A percentile compares a stretch with the other conserved stretches of the same genome.
Evolutionary conservation across 2,797 vertebrate species (phyloP).

Genomic region (Knipowitschia caucasica): DNA sequence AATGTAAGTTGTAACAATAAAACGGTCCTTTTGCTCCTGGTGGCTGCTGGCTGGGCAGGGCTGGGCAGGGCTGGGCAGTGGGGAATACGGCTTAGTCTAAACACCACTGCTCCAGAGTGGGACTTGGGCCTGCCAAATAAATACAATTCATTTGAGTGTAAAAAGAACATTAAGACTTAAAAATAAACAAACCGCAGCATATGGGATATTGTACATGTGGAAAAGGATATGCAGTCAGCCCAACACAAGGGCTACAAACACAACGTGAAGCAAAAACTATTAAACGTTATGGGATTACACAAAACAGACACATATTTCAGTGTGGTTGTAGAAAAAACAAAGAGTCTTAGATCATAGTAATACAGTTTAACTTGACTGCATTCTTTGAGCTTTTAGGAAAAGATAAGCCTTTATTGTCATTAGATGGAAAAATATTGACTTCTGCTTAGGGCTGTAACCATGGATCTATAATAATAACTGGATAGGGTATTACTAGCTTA

Average conservation of each 20-base stretch:
- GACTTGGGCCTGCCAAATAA: constrained; percentile 27
- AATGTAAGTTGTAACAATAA: constrained; percentile 67
- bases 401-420: no score
- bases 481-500: no score
- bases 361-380: no score
- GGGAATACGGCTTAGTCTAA: constrained; percentile 41
- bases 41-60: constrained; percentile 14
- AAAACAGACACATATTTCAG: no score
- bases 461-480: no score
- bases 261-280: not conserved
- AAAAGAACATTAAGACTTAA: constrained; percentile 38
- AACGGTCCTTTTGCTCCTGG: constrained; percentile 37
- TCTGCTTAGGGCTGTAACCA: no score
- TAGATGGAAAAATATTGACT: no score
- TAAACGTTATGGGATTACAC: not conserved
- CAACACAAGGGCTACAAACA: not conserved
- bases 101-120: constrained; percentile 45
- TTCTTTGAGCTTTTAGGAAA: no score
- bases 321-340: no score
- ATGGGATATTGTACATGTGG: constrained; percentile 28
- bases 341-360: no score
- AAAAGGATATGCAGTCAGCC: not conserved
- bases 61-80: constrained; percentile 25
- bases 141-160: constrained; percentile 44
- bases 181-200: constrained; percentile 28